Base-by-base conservation (phyloP, 2,888 invertebrate genomes). In the Drosophila tripunctata region DNA sequence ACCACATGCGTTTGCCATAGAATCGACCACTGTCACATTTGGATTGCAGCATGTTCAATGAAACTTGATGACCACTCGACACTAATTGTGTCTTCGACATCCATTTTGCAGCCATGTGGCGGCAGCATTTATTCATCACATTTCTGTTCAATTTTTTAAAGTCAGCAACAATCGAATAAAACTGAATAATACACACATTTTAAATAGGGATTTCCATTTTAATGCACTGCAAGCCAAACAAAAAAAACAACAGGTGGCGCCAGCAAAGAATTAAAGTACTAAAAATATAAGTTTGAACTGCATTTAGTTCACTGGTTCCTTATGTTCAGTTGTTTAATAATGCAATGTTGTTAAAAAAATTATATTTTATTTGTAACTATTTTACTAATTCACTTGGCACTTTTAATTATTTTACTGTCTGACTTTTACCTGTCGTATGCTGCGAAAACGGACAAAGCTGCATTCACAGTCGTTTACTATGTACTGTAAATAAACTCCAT, bases 11-110 rank as follows among this genome's bases (percentile, higher is more conserved):
- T 33, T 45, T 19, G 19, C 6, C 12, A 10, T n/a, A n/a, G n/a
- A n/a, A n/a, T n/a, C n/a, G n/a, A n/a, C 22, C 31, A 12, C 5
- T 10, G 4, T 19, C 19, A 31, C 31, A 14, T 15, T 35, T 33
- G 10, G 15, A 21, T 19, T 38, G 48, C 54, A 50, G 33, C 57
- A 36, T 40, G 50, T 47, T 43, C 40, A 31, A 33, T 40, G 41
- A 55, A 43, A 50, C 35, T 65, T 47, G 62, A 80, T 33, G 67
- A 55, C 44, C 79, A 60, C 64, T 79, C 62, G 62, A 63, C 48
- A 47, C 64, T 78, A 79, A 78, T 82, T 81, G 75, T 58, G 57
- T 69, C 61, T 63, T 58, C 14, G 30, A 15, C n/a, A 22, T 54
- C 31, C 31, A n/a, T 33, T 22, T 35, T 10, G 35, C 54, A 45